Base-by-base conservation (phyloP, 2,888 invertebrate species). In the Girardia tigrina region DNA sequence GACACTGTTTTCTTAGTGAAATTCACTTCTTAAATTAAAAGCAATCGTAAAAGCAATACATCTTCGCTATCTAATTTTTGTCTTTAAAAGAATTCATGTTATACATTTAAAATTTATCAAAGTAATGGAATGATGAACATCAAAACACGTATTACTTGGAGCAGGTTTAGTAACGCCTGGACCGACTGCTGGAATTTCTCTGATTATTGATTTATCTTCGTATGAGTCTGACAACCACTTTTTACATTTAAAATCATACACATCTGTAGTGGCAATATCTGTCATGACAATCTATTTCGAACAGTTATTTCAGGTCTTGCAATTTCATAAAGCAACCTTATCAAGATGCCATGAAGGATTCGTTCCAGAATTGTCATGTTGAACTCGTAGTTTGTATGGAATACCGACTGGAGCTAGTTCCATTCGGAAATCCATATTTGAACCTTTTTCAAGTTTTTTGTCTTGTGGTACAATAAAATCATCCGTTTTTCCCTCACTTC, bases 331-430 rank as follows among this genome's bases (percentile, higher is more conserved):
- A 12, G 14, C 27, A 6, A 72, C 73, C 29, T 72, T 72, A 56
- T 84, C 80, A 1, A 85, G 79, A 79, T 84, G 83, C 84, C 84
- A 85, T n/a, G 82, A 84, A 6, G 84, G 79, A 56, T 80, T 80
- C 1, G 78, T 28, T 0, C 83, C 82, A 42, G 77, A 78, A 76
- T 83, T 82, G 78, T 85, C 84, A 78, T 85, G 84, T 78, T 82
- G 81, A 14, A 85, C 80, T 20, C 84, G 79, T 4, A 85, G 75
- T 78, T 85, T 84, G 79, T 81, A 83, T 4, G 83, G 83, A 26
- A 77, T 79, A 1, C 84, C 84, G 27, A 84, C 79, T 20, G 83
- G 82, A 12, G 73, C 77, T 70, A 82, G 79, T 73, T 82, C 81
- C 1, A 83, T 78, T 77, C 82, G 82, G 79, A 85, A 84, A 71